A percentile compares a stretch with the other conserved stretches of the same genome.
These are phyloP conservation scores for Callinectes sapidus DNA, from an alignment of 2,888 invertebrate species.

Conservation along the genomic window DNA sequence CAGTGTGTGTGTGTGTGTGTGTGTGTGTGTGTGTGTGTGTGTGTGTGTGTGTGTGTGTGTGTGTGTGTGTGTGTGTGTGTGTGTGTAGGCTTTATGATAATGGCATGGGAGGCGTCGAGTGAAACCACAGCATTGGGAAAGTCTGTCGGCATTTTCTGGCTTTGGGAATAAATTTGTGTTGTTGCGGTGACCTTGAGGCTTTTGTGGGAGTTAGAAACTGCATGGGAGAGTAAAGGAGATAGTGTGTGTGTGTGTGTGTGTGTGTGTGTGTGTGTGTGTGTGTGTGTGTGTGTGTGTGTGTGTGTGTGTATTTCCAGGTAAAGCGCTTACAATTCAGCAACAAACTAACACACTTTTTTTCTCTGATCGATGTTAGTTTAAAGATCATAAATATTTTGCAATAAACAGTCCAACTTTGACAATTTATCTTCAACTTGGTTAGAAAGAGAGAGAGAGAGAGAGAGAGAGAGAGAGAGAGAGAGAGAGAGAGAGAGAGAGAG, in stretches of 20 bases:
- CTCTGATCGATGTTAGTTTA: too few relatives aligned
- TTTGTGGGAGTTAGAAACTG: neutral
- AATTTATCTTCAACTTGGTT: too few relatives aligned
- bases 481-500: too few relatives aligned
- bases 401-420: too few relatives aligned
- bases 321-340: too few relatives aligned
- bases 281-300: too few relatives aligned
- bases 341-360: too few relatives aligned
- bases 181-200: neutral
- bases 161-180: neutral
- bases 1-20: neutral
- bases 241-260: neutral
- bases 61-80: neutral
- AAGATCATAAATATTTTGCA: too few relatives aligned
- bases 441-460: too few relatives aligned
- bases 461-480: too few relatives aligned
- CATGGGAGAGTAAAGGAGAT: neutral
- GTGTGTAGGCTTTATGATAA: neutral
- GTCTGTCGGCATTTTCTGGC: neutral
- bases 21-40: constrained; percentile 1
- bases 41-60: constrained; percentile 1
- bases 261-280: too few relatives aligned
- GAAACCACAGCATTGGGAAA: neutral
- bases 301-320: too few relatives aligned
- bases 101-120: neutral